Percentiles rank a stretch among this genome's conserved stretches.
Evolutionary conservation across 2,113 vertebrate species (phyloP).

Genomic region (Saccopteryx leptura): DNA sequence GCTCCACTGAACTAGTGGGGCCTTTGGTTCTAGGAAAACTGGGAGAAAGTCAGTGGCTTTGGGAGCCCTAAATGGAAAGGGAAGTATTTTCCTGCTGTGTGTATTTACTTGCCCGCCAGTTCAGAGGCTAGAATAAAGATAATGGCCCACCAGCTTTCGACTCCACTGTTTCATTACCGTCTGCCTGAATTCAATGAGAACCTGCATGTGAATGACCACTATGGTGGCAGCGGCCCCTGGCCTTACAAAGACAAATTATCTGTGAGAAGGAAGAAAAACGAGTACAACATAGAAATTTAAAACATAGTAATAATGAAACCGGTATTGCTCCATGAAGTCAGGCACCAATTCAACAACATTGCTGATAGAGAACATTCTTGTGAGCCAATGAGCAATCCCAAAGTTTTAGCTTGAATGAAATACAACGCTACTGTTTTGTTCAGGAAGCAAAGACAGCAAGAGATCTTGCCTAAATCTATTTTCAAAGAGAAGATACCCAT

Average conservation of each 20-base stretch:
- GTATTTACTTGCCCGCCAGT: no score
- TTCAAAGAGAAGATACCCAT: not conserved
- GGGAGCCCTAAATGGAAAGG: no score
- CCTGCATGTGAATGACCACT: no score
- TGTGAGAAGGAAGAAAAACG: not conserved
- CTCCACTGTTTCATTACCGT: no score
- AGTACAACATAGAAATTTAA: not conserved
- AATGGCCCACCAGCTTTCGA: no score
- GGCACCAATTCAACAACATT: not conserved
- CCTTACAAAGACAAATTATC: not conserved
- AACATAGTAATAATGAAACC: not conserved
- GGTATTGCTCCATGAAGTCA: not conserved
- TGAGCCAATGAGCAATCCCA: not conserved
- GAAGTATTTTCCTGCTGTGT: no score
- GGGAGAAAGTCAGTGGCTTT: no score
- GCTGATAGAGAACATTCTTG: not conserved
- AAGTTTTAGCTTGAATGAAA: not conserved
- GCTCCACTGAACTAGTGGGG: no score
- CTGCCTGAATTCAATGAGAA: no score
- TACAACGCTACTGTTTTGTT: not conserved
- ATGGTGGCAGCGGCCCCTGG: no score
- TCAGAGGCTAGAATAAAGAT: no score
- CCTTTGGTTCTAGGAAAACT: no score
- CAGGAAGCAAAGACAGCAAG: not conserved
- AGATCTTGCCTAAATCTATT: constrained; percentile 26